Evolutionary conservation across 2,797 vertebrate genomes (phyloP), one percentile per base, ranked within the genome.

Genomic region (Sebastes aleutianus): DNA sequence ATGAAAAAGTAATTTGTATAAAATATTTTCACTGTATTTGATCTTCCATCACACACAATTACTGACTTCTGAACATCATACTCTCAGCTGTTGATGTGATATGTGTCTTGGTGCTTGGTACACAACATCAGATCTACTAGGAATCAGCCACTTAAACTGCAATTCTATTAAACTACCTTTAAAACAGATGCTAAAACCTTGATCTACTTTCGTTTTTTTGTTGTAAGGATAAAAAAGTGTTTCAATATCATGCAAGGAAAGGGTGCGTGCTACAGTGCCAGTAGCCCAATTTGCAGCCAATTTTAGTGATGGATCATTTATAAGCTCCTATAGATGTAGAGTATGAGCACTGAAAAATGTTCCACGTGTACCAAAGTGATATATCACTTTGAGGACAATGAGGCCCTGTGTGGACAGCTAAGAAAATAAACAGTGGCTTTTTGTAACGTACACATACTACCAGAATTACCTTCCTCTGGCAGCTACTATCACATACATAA

Each of bases 351-450:
- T 50, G 53, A 82, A 64, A 85, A 75, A 66, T 36, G 27, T 74
- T 74, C 70, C 62, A 74, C 14, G 13, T 79, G 29, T 59, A 80
- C 68, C 18, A 61, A 79, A 76, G 73, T 79, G 74, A 85, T 75
- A 63, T 47, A 76, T 85, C 61, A 69, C 77, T 74, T 57, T 77
- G 53, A 81, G 47, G 80, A 86, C 70, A 81, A 77, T 7, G 75
- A 89, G 56, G 71, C 70, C 20, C 39, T 53, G 73, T 80, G 65
- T 89, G 71, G 31, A 75, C 43, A 76, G 74, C 67, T 50, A 65
- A 71, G 61, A 80, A 66, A 86, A 87, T 80, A 85, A 88, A 87
- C 84, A 78, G 63, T 80, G 76, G 82, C 75, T 66, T 79, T 79
- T 74, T 82, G 58, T 56, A 58, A 81, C 31, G 54, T 59, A 81